Percentiles rank a stretch among this genome's conserved stretches.
Conservation (phyloP, 1,140 invertebrate species). For the Plectrocnemia conspersa region DNA sequence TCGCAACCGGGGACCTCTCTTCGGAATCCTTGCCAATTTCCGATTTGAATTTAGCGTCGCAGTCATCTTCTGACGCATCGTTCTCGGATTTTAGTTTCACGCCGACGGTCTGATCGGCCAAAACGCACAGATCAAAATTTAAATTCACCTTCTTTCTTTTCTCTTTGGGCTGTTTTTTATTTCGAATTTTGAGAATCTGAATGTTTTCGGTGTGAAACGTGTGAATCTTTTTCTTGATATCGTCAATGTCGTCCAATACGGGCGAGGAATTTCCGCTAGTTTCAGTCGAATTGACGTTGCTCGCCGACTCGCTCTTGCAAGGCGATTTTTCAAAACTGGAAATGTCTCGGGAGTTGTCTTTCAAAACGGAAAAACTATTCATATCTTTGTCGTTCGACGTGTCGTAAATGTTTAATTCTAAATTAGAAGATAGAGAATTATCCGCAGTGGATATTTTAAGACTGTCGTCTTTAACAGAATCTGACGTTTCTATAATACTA, state of each 20-base stretch:
- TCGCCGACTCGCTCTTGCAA: conserved; percentile 31
- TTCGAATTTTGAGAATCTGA: conserved; percentile 54
- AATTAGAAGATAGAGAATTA: no score
- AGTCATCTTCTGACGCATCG: background rate
- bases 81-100: conserved; percentile 45
- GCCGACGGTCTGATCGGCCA: conserved; percentile 49
- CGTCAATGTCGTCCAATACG: conserved; percentile 51
- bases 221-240: conserved; percentile 56
- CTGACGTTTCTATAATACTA: no score
- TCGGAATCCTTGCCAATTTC: background rate
- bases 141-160: conserved; percentile 52
- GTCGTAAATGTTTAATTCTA: no score
- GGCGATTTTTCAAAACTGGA: conserved; percentile 40
- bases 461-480: no score
- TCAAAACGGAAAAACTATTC: no score
- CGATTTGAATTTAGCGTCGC: background rate
- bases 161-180: conserved; percentile 52
- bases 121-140: conserved; percentile 51
- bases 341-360: conserved; percentile 41
- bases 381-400: no score
- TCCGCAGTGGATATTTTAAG: no score
- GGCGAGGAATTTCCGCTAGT: conserved; percentile 50
- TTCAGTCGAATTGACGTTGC: conserved; percentile 47
- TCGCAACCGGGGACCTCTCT: no score
- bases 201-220: conserved; percentile 58